These are phyloP conservation scores for Pediacus dermestoides DNA, from an alignment of 2,888 invertebrate genomes.

Conservation along the genomic window DNA sequence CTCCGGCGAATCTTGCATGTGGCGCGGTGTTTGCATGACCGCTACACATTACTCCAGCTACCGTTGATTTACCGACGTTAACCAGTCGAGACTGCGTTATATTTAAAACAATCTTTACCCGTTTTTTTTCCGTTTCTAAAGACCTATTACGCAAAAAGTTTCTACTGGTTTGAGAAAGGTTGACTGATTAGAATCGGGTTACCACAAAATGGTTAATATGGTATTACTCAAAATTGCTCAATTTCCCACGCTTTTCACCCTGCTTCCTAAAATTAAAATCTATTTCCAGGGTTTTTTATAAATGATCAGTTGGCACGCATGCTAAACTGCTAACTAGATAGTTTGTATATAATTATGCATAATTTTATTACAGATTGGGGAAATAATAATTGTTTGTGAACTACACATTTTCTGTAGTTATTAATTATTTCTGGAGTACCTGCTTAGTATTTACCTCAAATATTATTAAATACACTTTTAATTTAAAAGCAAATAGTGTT, in stretches of 20 bases:
- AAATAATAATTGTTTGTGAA: too few species aligned
- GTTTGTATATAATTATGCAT: too few species aligned
- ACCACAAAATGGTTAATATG: constrained; percentile 18
- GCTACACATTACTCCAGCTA: constrained; percentile 31
- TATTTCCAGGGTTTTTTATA: constrained; percentile 15
- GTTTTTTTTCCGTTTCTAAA: constrained; percentile 27
- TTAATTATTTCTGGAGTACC: too few species aligned
- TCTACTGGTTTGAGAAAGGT: background rate
- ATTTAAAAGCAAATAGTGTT: too few species aligned
- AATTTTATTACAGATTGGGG: too few species aligned
- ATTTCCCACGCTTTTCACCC: constrained; percentile 17
- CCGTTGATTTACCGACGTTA: constrained; percentile 33
- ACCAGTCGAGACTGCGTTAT: constrained; percentile 40
- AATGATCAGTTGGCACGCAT: constrained; percentile 17
- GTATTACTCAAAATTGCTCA: constrained; percentile 27
- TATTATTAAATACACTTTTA: too few species aligned
- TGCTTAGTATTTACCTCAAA: too few species aligned
- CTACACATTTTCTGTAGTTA: too few species aligned
- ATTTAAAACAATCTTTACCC: constrained; percentile 43
- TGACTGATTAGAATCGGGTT: constrained; percentile 2
- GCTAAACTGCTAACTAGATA: too few species aligned
- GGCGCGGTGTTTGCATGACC: constrained; percentile 29
- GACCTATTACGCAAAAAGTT: constrained; percentile 18
- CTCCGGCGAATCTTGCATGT: constrained; percentile 30
- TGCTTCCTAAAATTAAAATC: constrained; percentile 18